Evolutionary conservation across 1,140 invertebrate genomes (phyloP), one percentile per base, ranked within the genome.

Genomic region (Eupristina koningsbergeri): DNA sequence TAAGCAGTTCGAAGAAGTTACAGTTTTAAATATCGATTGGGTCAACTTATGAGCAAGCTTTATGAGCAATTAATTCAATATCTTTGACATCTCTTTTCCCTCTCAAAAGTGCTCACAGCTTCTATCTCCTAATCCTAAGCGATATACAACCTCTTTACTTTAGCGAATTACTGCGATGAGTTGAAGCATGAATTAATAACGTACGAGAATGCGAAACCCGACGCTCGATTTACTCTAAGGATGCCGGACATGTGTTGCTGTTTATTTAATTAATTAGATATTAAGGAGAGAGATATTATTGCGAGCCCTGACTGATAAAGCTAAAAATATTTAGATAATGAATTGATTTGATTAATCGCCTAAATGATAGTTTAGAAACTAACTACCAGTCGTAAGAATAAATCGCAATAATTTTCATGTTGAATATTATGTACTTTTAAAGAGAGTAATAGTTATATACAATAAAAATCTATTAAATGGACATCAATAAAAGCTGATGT

Each of bases 11-110:
- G 7, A 71, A 5, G 67, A 31, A 71, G 67, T 13, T n/a, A n/a
- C n/a, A 6, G 22, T 58, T 58, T 58, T 9, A 26, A 58, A n/a
- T n/a, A n/a, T n/a, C n/a, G n/a, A n/a, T n/a, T n/a, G n/a, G n/a
- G n/a, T n/a, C n/a, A n/a, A n/a, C n/a, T n/a, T n/a, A n/a, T n/a
- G n/a, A n/a, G n/a, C n/a, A n/a, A 88, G 87, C 87, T 89, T 89
- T 89, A 89, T 86, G 88, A 86, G 86, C 87, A 85, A 83, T 88
- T 89, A 89, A 89, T 89, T 89, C 87, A 89, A 89, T 88, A 89
- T 88, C 87, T 87, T 84, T 87, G 87, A n/a, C 87, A 85, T 39
- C 67, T 47, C 64, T 45, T 36, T 29, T n/a, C n/a, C n/a, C 45
- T 86, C 83, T 11, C 86, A 7, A 7, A n/a, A 63, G 13, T 13